phyloP scores from a whole-genome alignment of 1,140 invertebrate species.

The Andricus grossulariae region DNA sequence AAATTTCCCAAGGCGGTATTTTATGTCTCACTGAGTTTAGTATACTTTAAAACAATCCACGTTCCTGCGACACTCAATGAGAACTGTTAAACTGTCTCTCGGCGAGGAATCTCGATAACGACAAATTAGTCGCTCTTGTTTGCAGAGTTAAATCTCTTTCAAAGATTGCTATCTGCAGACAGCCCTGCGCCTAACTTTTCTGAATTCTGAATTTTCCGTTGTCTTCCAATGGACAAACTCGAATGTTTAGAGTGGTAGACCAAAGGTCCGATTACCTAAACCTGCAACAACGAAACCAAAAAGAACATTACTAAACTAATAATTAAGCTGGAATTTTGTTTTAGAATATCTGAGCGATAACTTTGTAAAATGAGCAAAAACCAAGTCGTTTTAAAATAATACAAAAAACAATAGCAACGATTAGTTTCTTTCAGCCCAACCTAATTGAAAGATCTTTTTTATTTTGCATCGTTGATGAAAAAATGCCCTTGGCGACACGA shows the following conservation, averaged over 20 bases:
- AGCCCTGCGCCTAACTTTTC: neutral
- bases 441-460: no score
- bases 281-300: neutral
- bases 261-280: neutral
- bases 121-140: constrained; percentile 1
- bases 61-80: neutral
- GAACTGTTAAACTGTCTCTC: neutral
- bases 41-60: neutral
- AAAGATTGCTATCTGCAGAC: neutral
- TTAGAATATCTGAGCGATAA: no score
- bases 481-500: no score
- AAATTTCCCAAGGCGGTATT: neutral
- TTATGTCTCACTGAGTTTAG: neutral
- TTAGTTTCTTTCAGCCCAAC: no score
- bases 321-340: neutral
- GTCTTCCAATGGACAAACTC: neutral
- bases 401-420: no score
- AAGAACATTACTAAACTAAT: neutral
- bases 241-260: neutral
- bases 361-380: no score
- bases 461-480: no score
- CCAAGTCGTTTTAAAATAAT: no score
- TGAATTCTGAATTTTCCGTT: neutral
- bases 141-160: neutral
- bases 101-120: constrained; percentile 8